These are phyloP conservation scores for Melanotaenia duboulayi DNA, from an alignment of 2,113 vertebrate genomes.

Conservation along the genomic window DNA sequence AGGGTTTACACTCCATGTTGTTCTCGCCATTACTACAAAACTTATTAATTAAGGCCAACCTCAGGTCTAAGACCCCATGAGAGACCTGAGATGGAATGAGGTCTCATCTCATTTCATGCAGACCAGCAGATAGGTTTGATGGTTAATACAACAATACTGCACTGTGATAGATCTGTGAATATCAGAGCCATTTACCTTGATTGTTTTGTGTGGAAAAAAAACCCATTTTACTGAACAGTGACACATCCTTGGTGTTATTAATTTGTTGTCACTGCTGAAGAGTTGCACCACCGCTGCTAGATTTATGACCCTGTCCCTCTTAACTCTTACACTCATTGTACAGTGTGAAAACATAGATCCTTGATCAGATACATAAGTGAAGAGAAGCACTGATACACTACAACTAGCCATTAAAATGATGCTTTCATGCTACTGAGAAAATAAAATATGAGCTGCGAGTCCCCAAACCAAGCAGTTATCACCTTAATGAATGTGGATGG, in stretches of 20 bases:
- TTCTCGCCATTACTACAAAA: conserved; percentile 75
- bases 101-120: conserved; percentile 55
- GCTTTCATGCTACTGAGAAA: not conserved
- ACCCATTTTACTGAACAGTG: conserved; percentile 70
- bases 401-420: conserved; percentile 1
- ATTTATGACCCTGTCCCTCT: conserved; percentile 48
- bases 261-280: conserved; percentile 69
- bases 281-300: conserved; percentile 59
- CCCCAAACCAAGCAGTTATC: conserved; percentile 29
- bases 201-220: conserved; percentile 65
- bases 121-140: conserved; percentile 44
- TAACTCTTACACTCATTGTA: conserved; percentile 23
- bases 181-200: conserved; percentile 73
- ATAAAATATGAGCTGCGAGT: conserved; percentile 20
- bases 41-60: conserved; percentile 79
- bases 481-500: conserved; percentile 33
- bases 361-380: conserved; percentile 38
- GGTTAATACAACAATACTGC: conserved; percentile 56
- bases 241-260: conserved; percentile 68
- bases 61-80: conserved; percentile 57
- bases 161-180: conserved; percentile 64
- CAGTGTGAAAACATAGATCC: conserved; percentile 36
- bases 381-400: conserved; percentile 31
- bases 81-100: conserved; percentile 69
- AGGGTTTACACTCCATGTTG: conserved; percentile 79